These are phyloP conservation scores for Toxostoma redivivum DNA, from an alignment of 2,113 vertebrate genomes.

Conservation along the genomic window DNA sequence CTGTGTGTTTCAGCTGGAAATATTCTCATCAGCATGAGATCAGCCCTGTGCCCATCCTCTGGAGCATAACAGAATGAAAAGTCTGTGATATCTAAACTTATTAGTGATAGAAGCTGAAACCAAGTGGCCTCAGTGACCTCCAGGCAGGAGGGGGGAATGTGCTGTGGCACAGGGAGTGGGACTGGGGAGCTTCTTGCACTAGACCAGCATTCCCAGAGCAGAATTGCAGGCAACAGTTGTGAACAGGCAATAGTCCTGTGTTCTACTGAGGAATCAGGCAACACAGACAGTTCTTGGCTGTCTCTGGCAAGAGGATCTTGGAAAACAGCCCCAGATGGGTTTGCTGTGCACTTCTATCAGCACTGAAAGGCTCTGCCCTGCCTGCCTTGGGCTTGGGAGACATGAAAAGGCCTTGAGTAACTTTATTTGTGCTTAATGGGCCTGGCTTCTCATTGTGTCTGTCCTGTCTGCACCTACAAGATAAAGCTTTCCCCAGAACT, in stretches of 20 bases:
- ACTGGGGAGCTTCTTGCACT: not conserved
- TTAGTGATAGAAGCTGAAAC: rapidly evolving
- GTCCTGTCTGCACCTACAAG: not conserved
- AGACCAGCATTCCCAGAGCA: not conserved
- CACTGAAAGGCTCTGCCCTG: not conserved
- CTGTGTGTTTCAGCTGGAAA: not conserved
- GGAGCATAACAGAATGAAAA: not conserved
- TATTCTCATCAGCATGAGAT: not conserved
- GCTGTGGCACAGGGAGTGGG: not conserved
- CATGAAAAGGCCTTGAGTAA: not conserved
- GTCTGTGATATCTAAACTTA: not conserved
- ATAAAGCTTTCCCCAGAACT: not conserved
- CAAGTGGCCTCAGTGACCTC: not conserved
- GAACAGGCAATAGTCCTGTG: not conserved
- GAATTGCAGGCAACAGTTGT: not conserved
- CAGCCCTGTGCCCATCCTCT: not conserved
- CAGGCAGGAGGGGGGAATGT: not conserved
- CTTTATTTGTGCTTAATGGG: not conserved
- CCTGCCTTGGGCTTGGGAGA: not conserved
- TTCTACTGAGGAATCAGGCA: not conserved
- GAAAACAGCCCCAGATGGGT: not conserved
- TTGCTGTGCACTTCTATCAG: rapidly evolving
- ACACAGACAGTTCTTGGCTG: not conserved
- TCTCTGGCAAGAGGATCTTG: not conserved
- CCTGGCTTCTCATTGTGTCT: not conserved